These are phyloP conservation scores for Calliopsis andreniformis DNA, from an alignment of 1,140 invertebrate genomes.

Conservation along the genomic window DNA sequence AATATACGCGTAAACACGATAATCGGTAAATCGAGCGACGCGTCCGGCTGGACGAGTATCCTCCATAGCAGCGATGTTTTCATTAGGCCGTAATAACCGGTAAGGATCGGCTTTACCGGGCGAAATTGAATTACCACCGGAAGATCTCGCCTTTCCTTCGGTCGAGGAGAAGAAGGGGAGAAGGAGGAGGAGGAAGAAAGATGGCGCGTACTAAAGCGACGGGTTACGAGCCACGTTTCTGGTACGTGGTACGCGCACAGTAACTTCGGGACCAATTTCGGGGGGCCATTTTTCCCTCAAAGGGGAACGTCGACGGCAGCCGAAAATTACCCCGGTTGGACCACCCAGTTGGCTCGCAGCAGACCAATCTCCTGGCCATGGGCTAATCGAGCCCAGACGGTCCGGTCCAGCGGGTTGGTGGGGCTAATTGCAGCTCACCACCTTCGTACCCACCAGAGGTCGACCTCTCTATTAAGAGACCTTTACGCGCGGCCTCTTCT, in stretches of 20 bases:
- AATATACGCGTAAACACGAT: no score
- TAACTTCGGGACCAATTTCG: conserved; percentile 62
- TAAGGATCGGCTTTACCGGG: conserved; percentile 35
- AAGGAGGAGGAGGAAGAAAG: conserved; percentile 2
- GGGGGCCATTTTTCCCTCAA: conserved; percentile 71
- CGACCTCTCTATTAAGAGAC: conserved; percentile 70
- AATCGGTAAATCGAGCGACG: conserved; percentile 19
- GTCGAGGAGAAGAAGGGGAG: not conserved
- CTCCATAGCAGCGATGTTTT: conserved; percentile 50
- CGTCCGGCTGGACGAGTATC: not conserved
- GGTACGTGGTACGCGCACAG: no score
- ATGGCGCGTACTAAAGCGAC: conserved; percentile 25
- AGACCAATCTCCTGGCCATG: conserved; percentile 76
- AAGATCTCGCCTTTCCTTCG: conserved; percentile 8
- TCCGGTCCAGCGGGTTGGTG: conserved; percentile 49
- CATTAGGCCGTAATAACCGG: conserved; percentile 61
- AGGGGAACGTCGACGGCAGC: conserved; percentile 66
- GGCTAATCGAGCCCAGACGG: conserved; percentile 66
- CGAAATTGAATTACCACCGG: conserved; percentile 59
- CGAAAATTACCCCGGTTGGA: conserved; percentile 77
- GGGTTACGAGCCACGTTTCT: not conserved
- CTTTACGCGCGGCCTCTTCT: conserved; percentile 59
- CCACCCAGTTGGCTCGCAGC: conserved; percentile 74
- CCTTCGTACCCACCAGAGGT: conserved; percentile 62
- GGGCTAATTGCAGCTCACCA: conserved; percentile 75